Base-by-base conservation (phyloP, 53 echinoderm and acorn worm genomes). In the Crossaster papposus region DNA sequence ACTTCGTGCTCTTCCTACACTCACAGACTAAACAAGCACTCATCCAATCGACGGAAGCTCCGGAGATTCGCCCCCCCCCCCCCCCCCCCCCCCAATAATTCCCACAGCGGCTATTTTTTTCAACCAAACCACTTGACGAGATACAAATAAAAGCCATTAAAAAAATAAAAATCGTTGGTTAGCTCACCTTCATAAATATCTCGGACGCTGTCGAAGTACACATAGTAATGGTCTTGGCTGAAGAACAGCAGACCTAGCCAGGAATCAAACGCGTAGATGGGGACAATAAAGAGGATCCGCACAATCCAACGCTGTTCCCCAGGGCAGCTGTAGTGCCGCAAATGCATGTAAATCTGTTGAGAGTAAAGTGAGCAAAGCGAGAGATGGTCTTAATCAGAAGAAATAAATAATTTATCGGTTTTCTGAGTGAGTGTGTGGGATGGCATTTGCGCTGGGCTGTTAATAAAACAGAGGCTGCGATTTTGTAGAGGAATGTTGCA, bases 201-300 rank as follows among this genome's bases (percentile, higher is more conserved):
- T 94, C 97, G 79, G 89, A 97, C 93, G 80, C 95, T 97, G 89
- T 95, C 93, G 91, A 97, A 97, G 84, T 97, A 97, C 74, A 97
- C 97, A 77, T 97, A 97, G 85, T 97, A 97, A 81, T 97, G 95
- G 81, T 97, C 95, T 80, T 95, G 92, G 89, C 97, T 95, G 86
- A 97, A 93, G 84, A 97, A 96, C 18, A 97, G 90, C 10, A 97
- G 86, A 33, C 95, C 94, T 4, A 97, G 90, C 97, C 97, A 97
- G 64, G 97, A 97, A 50, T 96, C 96, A 72, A 97, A 97, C 92
- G 97, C 95, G 83, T 97, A 97, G 91, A 97, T 97, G 55, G 97
- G 97, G 54, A 97, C 94, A 70, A 97, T 96, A 91, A 97, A 97
- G 72, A 97, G 93, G 54, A 97, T 97, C 30, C 97, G 92, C 11